Percentiles rank a stretch among this genome's conserved stretches.
These are phyloP conservation scores for Myrmecobius fasciatus DNA, from an alignment of 2,113 vertebrate genomes.

Conservation along the genomic window DNA sequence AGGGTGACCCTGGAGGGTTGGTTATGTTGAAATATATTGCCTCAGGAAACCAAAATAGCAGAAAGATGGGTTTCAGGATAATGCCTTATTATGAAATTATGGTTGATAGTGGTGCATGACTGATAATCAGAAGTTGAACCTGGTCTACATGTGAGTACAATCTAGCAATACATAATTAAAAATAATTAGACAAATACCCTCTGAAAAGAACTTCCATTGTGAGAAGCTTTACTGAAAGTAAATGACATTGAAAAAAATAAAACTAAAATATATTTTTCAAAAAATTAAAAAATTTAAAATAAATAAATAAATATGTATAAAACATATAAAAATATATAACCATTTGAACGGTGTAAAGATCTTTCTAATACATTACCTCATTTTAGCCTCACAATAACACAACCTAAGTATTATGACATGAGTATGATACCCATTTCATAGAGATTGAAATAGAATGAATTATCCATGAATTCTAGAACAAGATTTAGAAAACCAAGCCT, in stretches of 20 bases:
- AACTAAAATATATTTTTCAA: neutral
- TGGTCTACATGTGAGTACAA: neutral
- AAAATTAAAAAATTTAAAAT: neutral
- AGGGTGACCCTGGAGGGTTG: constrained; percentile 45
- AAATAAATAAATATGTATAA: neutral
- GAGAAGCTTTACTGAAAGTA: constrained; percentile 8
- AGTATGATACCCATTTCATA: neutral
- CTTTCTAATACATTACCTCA: neutral
- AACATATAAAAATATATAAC: neutral
- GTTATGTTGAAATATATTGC: constrained; percentile 62
- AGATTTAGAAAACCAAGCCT: neutral
- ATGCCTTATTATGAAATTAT: constrained; percentile 59
- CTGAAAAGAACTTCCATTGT: neutral
- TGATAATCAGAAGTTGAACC: neutral
- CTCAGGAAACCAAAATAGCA: constrained; percentile 66
- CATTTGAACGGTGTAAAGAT: neutral
- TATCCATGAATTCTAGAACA: neutral
- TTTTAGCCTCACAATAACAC: neutral
- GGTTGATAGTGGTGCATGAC: neutral
- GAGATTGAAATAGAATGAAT: neutral
- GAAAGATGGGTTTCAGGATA: constrained; percentile 59
- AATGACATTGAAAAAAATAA: neutral
- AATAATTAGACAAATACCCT: neutral
- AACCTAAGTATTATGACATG: neutral
- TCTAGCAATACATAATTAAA: neutral